Evolutionary conservation across 2,888 invertebrate species (phyloP), one percentile per base, ranked within the genome.

Genomic region (Cheilosia impressa): DNA sequence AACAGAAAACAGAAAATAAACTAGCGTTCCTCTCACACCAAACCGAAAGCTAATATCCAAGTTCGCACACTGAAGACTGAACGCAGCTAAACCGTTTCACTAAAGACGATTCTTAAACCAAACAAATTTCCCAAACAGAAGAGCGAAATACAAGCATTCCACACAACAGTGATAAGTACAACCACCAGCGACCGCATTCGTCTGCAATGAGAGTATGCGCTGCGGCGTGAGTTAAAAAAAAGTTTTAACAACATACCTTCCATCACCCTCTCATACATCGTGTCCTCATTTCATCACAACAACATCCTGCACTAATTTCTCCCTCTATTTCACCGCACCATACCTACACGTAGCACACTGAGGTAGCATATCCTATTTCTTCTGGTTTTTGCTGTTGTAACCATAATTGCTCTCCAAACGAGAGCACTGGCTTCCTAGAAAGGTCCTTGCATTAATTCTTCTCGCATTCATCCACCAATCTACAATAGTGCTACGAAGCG

Each of bases 381-480:
- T 57, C 55, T 84, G 57, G 52, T 53, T 78, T 52, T 38, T 58
- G 34, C 55, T 43, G 47, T 55, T 80, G 84, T 80, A 71, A 84
- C 58, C 53, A 75, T 81, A 80, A 85, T 85, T 85, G 85, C 81
- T 85, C 85, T 85, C 71, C 60, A 77, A 85, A 85, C 81, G 81
- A 85, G 85, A 81, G 76, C 55, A 69, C 75, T 79, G 81, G 71
- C 76, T 81, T 85, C 85, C 81, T 77, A 76, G 31, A 85, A 85
- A 85, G 85, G 81, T 85, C 85, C 85, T 85, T 85, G 85, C 81
- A 66, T 85, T 85, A 81, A 81, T 85, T 81, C 65, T 80, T 84
- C 71, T 84, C 69, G 68, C 71, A 80, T 76, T 41, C 53, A 43
- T 53, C 66, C 55, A 27, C 24, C 50, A 45, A 50, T 57, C n/a